Evolutionary conservation across 2,797 vertebrate genomes (phyloP).

Genomic region (Acridotheres tristis): DNA sequence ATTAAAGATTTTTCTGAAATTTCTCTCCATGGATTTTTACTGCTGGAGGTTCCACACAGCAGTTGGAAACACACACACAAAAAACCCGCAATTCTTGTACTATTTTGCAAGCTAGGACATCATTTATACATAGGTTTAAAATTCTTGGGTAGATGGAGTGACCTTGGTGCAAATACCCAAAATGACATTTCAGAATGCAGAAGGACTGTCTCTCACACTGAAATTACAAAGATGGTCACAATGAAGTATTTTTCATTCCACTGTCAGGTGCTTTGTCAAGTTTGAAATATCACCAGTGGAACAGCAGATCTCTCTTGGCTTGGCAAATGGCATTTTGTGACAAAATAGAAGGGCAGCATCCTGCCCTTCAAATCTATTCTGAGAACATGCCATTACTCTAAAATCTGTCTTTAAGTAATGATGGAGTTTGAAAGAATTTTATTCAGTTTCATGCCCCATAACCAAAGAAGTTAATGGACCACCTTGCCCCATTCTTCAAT

Average conservation of each 20-base stretch:
- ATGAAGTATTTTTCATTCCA: not conserved
- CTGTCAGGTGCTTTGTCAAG: not conserved
- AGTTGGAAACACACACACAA: not conserved
- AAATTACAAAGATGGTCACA: not conserved
- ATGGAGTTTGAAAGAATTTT: not conserved
- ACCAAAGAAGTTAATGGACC: not conserved
- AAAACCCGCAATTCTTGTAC: not conserved
- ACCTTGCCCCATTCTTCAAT: not conserved
- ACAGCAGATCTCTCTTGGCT: not conserved
- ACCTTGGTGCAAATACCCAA: not conserved
- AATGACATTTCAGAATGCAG: not conserved
- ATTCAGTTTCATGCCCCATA: not conserved
- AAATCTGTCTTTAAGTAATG: not conserved
- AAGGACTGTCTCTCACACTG: not conserved
- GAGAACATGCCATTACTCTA: not conserved
- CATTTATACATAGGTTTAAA: not conserved
- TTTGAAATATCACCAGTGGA: not conserved
- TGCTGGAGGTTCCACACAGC: not conserved
- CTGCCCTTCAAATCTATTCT: not conserved
- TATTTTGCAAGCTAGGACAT: not conserved
- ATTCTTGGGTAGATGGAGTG: not conserved
- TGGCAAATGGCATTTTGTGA: not conserved
- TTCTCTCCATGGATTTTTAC: slow-evolving; percentile 38
- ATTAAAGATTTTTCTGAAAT: slow-evolving; percentile 89
- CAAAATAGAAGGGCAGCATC: not conserved